Evolutionary conservation across 2,888 invertebrate species (phyloP).

Genomic region (Gasteruption jaculator): DNA sequence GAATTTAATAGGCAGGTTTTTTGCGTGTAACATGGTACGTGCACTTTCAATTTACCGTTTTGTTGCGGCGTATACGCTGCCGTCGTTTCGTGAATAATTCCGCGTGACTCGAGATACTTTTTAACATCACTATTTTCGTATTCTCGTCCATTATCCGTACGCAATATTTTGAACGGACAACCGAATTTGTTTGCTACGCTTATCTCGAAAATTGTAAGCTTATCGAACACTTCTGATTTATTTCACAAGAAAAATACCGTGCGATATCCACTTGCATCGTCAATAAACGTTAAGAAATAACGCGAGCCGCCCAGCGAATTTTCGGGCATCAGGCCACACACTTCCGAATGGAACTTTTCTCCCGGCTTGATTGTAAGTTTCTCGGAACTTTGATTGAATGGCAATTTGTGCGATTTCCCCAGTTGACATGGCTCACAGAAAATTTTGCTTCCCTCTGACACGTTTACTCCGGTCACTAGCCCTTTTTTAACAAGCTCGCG

Average conservation of each 20-base stretch:
- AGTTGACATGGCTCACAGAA: slow-evolving; percentile 26
- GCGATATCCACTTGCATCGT: slow-evolving; percentile 19
- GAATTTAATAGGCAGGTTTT: too few relatives aligned
- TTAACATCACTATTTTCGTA: slow-evolving; percentile 18
- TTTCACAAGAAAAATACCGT: slow-evolving; percentile 17
- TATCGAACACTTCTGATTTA: slow-evolving; percentile 19
- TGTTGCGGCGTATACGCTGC: slow-evolving; percentile 31
- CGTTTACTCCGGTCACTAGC: slow-evolving; percentile 1
- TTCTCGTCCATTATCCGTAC: slow-evolving; percentile 21
- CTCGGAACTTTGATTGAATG: slow-evolving; percentile 2
- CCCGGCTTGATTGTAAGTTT: slow-evolving; percentile 4
- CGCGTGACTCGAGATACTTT: slow-evolving; percentile 21
- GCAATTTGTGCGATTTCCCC: slow-evolving; percentile 24
- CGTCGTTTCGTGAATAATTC: slow-evolving; percentile 26
- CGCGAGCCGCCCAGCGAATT: slow-evolving; percentile 16
- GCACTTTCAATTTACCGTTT: slow-evolving; percentile 32
- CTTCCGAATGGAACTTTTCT: too few relatives aligned
- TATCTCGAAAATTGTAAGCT: slow-evolving; percentile 18
- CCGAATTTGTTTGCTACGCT: slow-evolving; percentile 17
- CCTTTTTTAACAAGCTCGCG: slow-evolving; percentile 7
- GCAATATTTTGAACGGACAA: slow-evolving; percentile 11
- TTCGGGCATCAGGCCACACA: slow-evolving; percentile 22
- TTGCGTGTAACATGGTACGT: slow-evolving; percentile 26
- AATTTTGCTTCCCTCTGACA: slow-evolving; percentile 13
- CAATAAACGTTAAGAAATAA: slow-evolving; percentile 23